Conservation (phyloP, 1,140 invertebrate genomes). For the Lordiphosa mommai region DNA sequence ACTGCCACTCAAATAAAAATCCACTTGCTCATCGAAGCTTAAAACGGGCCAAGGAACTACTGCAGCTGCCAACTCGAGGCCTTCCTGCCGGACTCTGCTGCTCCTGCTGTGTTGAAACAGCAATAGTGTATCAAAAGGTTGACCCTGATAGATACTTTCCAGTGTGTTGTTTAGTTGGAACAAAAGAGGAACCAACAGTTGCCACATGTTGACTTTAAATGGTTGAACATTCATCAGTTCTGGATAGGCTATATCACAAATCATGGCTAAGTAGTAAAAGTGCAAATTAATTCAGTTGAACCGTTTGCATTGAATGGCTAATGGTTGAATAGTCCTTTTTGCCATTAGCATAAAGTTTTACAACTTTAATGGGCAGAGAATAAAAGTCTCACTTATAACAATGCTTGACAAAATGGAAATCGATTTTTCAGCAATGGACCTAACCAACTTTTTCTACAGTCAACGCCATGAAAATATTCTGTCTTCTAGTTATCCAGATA, state of each 20-base stretch:
- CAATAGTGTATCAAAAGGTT: slow-evolving; percentile 18
- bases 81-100: neutral
- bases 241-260: neutral
- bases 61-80: neutral
- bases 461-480: too few species aligned
- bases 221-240: neutral
- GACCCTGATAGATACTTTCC: slow-evolving; percentile 27
- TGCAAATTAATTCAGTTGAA: slow-evolving; percentile 39
- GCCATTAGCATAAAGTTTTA: slow-evolving; percentile 33
- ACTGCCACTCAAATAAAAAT: slow-evolving; percentile 12
- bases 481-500: too few species aligned
- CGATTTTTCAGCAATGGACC: too few species aligned
- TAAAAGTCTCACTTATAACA: slow-evolving; percentile 15
- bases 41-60: slow-evolving; percentile 15
- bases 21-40: slow-evolving; percentile 16
- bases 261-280: slow-evolving; percentile 35
- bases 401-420: too few species aligned
- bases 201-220: slow-evolving; percentile 30
- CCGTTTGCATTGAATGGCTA: too few species aligned
- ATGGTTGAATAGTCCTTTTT: slow-evolving; percentile 18
- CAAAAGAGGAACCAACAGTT: slow-evolving; percentile 21
- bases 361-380: slow-evolving; percentile 4
- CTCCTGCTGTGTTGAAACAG: slow-evolving; percentile 21
- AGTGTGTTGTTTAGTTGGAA: slow-evolving; percentile 15
- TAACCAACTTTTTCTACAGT: too few species aligned